A percentile compares a stretch with the other conserved stretches of the same genome.
phyloP scores from a whole-genome alignment of 2,888 invertebrate genomes.

The Callinectes sapidus region DNA sequence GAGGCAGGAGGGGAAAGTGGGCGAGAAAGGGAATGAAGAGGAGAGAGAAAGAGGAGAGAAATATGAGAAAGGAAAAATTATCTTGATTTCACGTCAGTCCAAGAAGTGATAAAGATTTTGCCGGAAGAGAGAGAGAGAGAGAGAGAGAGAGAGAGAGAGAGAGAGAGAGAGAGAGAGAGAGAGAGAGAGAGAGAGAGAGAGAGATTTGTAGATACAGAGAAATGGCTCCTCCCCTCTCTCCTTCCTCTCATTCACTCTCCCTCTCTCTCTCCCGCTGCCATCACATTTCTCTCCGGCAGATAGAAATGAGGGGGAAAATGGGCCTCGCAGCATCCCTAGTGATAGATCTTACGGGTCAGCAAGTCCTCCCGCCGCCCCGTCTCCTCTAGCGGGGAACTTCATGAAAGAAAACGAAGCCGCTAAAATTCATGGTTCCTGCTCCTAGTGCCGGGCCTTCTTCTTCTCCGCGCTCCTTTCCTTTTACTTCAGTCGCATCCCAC shows the following conservation, averaged over 20 bases:
- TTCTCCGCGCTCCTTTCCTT: neutral
- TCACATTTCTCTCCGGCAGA: neutral
- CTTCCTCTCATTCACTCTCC: neutral
- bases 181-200: slow-evolving; percentile 39
- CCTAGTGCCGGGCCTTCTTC: neutral
- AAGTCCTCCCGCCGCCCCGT: neutral
- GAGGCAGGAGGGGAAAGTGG: neutral
- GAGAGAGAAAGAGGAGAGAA: neutral
- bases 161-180: slow-evolving; percentile 40
- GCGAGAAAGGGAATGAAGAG: neutral
- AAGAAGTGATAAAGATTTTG: slow-evolving; percentile 3
- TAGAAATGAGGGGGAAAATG: slow-evolving; percentile 12
- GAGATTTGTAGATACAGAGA: neutral
- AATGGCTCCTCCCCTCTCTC: neutral
- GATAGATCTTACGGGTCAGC: neutral
- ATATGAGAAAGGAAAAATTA: neutral
- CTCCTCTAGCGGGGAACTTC: neutral
- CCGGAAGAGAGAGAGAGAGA: neutral
- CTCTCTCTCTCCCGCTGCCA: neutral
- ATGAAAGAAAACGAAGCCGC: slow-evolving; percentile 1
- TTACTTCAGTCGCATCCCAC: neutral
- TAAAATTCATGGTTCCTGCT: neutral
- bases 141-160: neutral
- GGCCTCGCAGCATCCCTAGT: neutral
- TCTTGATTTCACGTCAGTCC: slow-evolving; percentile 29